Conservation (phyloP, 2,113 vertebrate genomes). For the Bombycilla garrulus region DNA sequence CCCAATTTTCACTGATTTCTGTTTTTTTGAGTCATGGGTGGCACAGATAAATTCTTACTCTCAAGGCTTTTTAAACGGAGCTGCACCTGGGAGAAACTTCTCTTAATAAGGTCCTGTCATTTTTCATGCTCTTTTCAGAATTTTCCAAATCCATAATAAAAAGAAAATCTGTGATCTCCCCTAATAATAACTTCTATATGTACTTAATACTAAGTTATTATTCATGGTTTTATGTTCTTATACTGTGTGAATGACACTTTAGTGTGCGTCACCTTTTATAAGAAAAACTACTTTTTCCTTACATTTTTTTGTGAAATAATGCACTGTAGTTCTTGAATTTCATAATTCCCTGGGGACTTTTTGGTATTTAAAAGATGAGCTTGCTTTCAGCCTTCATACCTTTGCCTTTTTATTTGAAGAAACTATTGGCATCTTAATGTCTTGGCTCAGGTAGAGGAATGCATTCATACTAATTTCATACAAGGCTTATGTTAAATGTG, state of each 20-base stretch:
- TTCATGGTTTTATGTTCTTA: slow-evolving; percentile 29
- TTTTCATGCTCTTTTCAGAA: background rate
- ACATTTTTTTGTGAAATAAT: slow-evolving; percentile 14
- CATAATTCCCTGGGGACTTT: background rate
- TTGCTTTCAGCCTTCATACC: background rate
- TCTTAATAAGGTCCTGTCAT: background rate
- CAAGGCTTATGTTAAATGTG: background rate
- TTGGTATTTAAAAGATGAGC: background rate
- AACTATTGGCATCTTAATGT: background rate
- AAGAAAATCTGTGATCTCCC: background rate
- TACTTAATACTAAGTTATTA: slow-evolving; percentile 19
- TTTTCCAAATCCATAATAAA: background rate
- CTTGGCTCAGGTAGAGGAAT: background rate
- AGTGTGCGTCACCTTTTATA: background rate
- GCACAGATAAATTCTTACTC: background rate
- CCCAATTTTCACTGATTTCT: background rate
- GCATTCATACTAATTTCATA: background rate
- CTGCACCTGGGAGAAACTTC: background rate
- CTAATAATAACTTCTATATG: background rate
- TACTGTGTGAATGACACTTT: background rate
- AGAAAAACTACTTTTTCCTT: slow-evolving; percentile 7
- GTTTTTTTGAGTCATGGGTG: background rate
- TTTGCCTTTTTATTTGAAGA: slow-evolving; percentile 5
- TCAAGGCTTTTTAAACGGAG: background rate
- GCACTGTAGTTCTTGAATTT: background rate